A percentile compares a stretch with the other conserved stretches of the same genome.
Evolutionary conservation across 2,113 vertebrate species (phyloP).

Genomic region (Engraulis encrasicolus): DNA sequence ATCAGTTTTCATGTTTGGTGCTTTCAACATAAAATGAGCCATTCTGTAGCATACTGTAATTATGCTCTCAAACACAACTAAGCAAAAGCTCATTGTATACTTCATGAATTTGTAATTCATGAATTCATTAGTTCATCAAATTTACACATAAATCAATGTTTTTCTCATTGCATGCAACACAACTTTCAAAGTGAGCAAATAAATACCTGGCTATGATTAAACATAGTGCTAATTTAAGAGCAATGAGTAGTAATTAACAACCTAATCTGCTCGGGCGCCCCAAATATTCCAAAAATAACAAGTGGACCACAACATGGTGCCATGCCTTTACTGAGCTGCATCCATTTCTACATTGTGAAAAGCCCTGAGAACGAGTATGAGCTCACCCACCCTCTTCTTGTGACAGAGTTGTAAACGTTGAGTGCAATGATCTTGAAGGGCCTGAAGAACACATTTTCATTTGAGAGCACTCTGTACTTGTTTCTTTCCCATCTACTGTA

Average conservation of each 20-base stretch:
- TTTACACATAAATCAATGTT: too few relatives aligned
- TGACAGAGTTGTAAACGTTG: not conserved
- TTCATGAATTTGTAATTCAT: too few relatives aligned
- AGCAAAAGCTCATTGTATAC: too few relatives aligned
- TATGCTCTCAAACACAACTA: too few relatives aligned
- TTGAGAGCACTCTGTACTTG: not conserved
- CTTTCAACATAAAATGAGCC: too few relatives aligned
- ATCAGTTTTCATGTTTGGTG: too few relatives aligned
- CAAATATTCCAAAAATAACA: not conserved
- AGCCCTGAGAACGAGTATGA: not conserved
- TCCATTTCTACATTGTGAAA: not conserved
- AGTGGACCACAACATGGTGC: not conserved
- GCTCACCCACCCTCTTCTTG: not conserved
- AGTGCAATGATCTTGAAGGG: not conserved
- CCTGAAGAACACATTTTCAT: not conserved
- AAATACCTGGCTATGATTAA: not conserved
- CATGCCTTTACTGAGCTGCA: not conserved
- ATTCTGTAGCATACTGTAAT: too few relatives aligned
- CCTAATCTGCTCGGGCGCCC: not conserved
- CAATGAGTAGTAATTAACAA: not conserved
- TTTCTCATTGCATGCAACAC: too few relatives aligned
- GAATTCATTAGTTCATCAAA: too few relatives aligned
- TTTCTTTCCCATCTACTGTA: not conserved
- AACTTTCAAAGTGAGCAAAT: not conserved
- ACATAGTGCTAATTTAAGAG: not conserved